Conservation (phyloP, 2,113 vertebrate species). For the Alaudala cheleensis region DNA sequence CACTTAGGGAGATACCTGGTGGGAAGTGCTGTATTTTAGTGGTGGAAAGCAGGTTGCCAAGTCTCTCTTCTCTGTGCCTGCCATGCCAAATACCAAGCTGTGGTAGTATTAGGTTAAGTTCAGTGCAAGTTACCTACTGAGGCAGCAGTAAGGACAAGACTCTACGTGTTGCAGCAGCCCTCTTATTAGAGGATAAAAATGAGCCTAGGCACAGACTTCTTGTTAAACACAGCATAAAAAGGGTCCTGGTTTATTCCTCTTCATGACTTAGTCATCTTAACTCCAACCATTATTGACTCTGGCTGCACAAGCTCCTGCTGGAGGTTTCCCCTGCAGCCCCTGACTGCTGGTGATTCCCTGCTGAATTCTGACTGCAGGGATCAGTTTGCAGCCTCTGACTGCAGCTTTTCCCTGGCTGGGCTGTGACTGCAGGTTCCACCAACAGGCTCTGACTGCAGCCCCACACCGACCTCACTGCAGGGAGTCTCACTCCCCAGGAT, state of each 20-base stretch:
- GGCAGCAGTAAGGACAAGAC: not conserved
- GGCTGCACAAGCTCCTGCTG: not conserved
- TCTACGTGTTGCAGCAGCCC: not conserved
- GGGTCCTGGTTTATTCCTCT: not conserved
- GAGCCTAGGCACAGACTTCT: not conserved
- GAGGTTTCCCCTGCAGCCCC: not conserved
- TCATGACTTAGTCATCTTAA: not conserved
- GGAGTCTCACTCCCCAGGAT: not conserved
- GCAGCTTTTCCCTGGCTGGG: no score
- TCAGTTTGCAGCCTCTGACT: no score
- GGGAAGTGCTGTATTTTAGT: not conserved
- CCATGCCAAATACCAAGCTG: not conserved
- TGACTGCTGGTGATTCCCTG: not conserved
- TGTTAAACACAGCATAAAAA: not conserved
- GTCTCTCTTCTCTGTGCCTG: not conserved
- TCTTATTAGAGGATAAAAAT: not conserved
- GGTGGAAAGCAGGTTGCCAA: not conserved
- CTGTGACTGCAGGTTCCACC: no score
- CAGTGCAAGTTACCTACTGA: not conserved
- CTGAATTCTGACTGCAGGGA: no score
- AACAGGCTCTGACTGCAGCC: not conserved
- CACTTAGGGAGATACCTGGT: not conserved
- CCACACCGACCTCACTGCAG: not conserved
- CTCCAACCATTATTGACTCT: not conserved
- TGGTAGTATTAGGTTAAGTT: not conserved